Base-by-base conservation (phyloP, 2,797 vertebrate species). In the Hypotaenidia okinawae region DNA sequence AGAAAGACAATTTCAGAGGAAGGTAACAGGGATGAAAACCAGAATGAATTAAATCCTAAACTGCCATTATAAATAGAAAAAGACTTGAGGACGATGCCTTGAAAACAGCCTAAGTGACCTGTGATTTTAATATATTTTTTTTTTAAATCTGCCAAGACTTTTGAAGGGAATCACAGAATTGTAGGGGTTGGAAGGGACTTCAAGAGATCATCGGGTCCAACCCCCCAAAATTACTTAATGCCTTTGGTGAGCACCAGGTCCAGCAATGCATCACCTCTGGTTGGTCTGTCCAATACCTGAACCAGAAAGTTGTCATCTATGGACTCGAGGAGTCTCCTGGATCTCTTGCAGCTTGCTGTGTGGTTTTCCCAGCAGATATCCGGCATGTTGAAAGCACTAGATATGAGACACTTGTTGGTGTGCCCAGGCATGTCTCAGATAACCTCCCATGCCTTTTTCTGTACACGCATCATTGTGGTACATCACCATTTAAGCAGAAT, bases 1-100 rank as follows among this genome's bases (percentile, higher is more conserved):
- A 87, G 90, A 95, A 97, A 95, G 92, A 87, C 63, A 84, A 28
- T 84, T 89, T 96, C 80, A 73, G 93, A 96, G 87, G 83, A 92
- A 91, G 51, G 83, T 27, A 88, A 77, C 33, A 61, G 81, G 77
- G 80, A 78, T 84, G 69, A 80, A 90, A 96, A 94, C 21, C 22
- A 69, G 57, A 90, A 94, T 64, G 87, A 85, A 92, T 66, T 25
- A 95, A 96, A 94, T 73, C 18, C 47, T 70, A 16, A 59, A 61
- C 72, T 86, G 77, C 14, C 19, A 82, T 78, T 89, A 70, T 94
- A 95, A 94, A 73, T 37, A 85, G 62, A 77, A 89, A 70, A 89
- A 17, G 22, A 70, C 17, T 94, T 77, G n/a, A 72, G 63, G 45
- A 85, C 87, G 5, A 52, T 84, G 28, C 59, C 92, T 95, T 41